These are phyloP conservation scores for Protonibea diacanthus DNA, from an alignment of 2,797 vertebrate species.

Conservation along the genomic window DNA sequence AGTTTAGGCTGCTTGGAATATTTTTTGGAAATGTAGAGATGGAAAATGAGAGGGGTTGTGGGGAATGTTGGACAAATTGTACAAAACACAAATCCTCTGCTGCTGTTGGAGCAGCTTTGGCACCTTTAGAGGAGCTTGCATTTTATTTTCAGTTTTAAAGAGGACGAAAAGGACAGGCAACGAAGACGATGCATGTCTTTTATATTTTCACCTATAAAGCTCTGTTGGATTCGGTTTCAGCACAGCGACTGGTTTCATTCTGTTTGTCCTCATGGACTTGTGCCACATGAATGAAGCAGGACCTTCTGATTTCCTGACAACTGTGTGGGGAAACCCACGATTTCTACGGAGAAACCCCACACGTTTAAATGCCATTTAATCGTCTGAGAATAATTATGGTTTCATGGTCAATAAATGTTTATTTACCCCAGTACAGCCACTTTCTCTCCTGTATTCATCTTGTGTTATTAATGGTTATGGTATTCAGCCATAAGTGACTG, in stretches of 20 bases:
- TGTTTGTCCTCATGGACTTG: conserved; percentile 34
- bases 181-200: conserved; percentile 23
- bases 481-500: background rate
- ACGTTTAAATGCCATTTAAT: conserved; percentile 40
- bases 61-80: conserved; percentile 4
- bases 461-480: background rate
- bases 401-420: conserved; percentile 73
- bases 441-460: conserved; percentile 10
- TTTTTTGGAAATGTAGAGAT: conserved; percentile 2
- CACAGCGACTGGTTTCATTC: background rate
- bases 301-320: conserved; percentile 32
- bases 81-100: conserved; percentile 23
- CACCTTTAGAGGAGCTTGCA: conserved; percentile 34
- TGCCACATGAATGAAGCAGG: conserved; percentile 53
- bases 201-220: conserved; percentile 6
- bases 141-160: conserved; percentile 60
- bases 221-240: conserved; percentile 31
- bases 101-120: conserved; percentile 39
- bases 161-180: conserved; percentile 13
- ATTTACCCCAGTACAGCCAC: conserved; percentile 40
- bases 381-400: conserved; percentile 23
- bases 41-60: background rate
- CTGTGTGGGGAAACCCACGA: conserved; percentile 2
- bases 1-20: conserved; percentile 17
- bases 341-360: background rate